phyloP scores from a whole-genome alignment of 2,113 vertebrate species.

The Marmota monax region DNA sequence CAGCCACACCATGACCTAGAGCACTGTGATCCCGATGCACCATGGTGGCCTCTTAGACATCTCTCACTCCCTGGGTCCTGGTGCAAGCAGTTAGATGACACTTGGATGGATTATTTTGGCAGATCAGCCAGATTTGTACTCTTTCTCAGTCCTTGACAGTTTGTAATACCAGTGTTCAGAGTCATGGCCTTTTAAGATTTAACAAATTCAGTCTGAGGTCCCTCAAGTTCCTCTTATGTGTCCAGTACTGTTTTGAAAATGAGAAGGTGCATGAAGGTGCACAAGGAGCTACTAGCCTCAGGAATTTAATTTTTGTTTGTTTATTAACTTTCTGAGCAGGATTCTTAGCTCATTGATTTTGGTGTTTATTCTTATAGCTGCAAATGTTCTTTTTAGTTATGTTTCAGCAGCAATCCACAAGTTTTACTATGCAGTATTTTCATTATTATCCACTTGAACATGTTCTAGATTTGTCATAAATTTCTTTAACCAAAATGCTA shows the following conservation, averaged over 20 bases:
- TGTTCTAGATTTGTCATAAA: not conserved
- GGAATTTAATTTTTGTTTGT: not conserved
- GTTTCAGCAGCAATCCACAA: not conserved
- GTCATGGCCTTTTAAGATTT: not conserved
- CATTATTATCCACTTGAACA: not conserved
- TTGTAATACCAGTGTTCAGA: not conserved
- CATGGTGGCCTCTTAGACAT: too few species aligned
- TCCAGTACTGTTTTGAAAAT: not conserved
- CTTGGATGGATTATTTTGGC: not conserved
- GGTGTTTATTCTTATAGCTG: not conserved
- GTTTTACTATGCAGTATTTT: not conserved
- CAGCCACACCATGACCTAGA: not conserved
- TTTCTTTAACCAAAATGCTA: not conserved
- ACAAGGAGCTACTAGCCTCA: not conserved
- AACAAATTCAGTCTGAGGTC: not conserved
- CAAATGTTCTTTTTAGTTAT: not conserved
- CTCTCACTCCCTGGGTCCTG: not conserved
- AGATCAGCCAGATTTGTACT: not conserved
- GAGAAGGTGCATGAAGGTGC: not conserved
- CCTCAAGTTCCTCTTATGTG: not conserved
- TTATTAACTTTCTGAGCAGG: not conserved
- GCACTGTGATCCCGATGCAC: not conserved
- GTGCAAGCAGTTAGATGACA: not conserved
- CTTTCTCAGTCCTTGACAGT: not conserved
- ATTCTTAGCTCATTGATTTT: not conserved